Conservation (phyloP, 2,113 vertebrate genomes). For the Spermophilus dauricus region DNA sequence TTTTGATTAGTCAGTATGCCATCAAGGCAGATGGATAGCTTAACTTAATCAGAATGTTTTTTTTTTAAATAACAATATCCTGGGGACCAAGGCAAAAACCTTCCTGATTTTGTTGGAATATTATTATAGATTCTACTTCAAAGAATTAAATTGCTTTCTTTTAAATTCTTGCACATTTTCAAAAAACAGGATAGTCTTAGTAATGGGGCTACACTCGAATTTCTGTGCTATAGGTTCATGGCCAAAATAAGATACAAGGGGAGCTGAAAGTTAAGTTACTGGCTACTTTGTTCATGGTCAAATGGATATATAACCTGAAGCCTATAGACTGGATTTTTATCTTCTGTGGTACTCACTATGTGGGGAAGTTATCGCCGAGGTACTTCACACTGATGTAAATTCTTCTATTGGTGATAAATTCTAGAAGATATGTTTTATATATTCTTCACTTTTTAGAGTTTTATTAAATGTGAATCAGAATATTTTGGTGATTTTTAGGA, state of each 20-base stretch:
- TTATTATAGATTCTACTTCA: conserved; percentile 8
- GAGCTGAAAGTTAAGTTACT: neutral
- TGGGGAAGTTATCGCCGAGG: neutral
- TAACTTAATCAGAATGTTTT: conserved; percentile 34
- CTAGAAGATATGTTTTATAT: neutral
- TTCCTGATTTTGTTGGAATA: conserved; percentile 2
- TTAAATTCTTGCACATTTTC: conserved; percentile 4
- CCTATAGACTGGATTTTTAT: neutral
- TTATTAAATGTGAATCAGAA: neutral
- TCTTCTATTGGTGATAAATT: neutral
- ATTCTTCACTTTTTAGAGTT: neutral
- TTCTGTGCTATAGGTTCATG: neutral
- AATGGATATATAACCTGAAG: neutral
- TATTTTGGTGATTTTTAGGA: conserved; percentile 37
- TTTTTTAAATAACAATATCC: neutral
- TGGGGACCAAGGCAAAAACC: neutral
- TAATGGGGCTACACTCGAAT: neutral
- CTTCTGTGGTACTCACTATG: rapidly evolving
- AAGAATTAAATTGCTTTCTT: conserved; percentile 41
- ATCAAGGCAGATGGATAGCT: conserved; percentile 12
- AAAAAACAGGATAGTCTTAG: neutral
- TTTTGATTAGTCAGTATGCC: neutral
- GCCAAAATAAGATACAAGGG: neutral
- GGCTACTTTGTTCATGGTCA: neutral
- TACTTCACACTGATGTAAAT: too few relatives aligned